Percentiles rank a stretch among this genome's conserved stretches.
phyloP scores from a whole-genome alignment of 2,113 vertebrate species.

The Xenotilapia longispinis region DNA sequence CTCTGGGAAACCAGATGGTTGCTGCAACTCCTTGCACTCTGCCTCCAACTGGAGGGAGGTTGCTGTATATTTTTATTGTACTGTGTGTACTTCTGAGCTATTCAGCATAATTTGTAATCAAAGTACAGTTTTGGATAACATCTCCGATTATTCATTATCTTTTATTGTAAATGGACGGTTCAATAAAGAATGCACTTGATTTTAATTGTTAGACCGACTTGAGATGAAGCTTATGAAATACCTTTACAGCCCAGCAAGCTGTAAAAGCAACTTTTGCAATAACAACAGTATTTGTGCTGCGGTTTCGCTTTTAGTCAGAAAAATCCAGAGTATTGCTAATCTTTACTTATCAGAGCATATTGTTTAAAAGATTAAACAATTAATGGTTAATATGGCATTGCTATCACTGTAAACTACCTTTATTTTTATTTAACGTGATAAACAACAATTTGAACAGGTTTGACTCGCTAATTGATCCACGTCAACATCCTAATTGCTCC shows the following conservation, averaged over 20 bases:
- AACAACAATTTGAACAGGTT: not conserved
- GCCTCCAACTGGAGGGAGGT: not conserved
- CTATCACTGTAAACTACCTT: not conserved
- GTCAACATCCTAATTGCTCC: not conserved
- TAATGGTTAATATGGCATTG: not conserved
- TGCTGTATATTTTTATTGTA: not conserved
- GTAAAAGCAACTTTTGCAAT: not conserved
- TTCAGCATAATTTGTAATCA: not conserved
- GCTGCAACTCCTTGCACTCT: not conserved
- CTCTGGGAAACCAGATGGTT: not conserved
- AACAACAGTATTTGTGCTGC: not conserved
- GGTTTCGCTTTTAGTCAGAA: not conserved
- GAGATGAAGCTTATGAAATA: not conserved
- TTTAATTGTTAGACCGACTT: not conserved
- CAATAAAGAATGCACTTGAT: not conserved
- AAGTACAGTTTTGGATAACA: not conserved
- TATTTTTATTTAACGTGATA: not conserved
- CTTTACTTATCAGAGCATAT: not conserved
- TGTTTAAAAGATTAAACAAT: not conserved
- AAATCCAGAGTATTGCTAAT: not conserved
- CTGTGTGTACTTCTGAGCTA: not conserved
- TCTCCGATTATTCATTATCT: not conserved
- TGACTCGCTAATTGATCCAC: not conserved
- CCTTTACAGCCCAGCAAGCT: not conserved
- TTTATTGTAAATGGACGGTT: not conserved